Evolutionary conservation across 2,888 invertebrate genomes (phyloP), one percentile per base, ranked within the genome.

Genomic region (Andricus quercusramuli): DNA sequence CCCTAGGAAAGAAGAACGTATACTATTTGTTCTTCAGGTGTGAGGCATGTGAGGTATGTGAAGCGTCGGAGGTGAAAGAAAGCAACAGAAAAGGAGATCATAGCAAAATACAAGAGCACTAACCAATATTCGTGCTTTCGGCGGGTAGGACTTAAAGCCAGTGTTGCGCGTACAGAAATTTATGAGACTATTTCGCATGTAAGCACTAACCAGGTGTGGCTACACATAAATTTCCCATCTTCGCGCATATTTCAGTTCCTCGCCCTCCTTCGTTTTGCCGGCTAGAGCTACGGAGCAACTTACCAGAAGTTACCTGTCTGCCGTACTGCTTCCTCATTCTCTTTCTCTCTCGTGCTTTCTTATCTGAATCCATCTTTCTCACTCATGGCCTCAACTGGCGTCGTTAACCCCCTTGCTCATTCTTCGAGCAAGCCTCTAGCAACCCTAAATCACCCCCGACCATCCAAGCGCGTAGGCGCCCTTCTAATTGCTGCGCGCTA

Each of bases 191-290:
- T 91, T 90, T 90, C 90, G 90, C 90, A 89, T 90, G 91, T 90
- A 90, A 90, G 91, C 92, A 90, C 91, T 91, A 92, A 92, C 92
- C 92, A 92, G 92, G 92, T 92, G 91, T 91, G 91, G 92, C 92
- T 91, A 90, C 89, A 90, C 91, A 92, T 92, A 92, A 92, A 92
- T 92, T 91, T 90, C 87, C 85, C 91, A 92, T 92, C 90, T 90
- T 90, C 86, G 88, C 87, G 90, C 90, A 91, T 92, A 92, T 92
- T 92, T 92, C 90, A 92, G 90, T 86, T 86, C 86, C 85, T 85
- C 83, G 86, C 86, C 80, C 86, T 83, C 83, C 83, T 87, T 87
- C 89, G 86, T 89, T 89, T 87, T 87, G 85, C 88, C 85, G 78
- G 81, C 66, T 67, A 80, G 85, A 82, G 82, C 83, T 87, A 86